Base-by-base conservation (phyloP, 2,888 invertebrate genomes). In the Onthophagus sagittarius region DNA sequence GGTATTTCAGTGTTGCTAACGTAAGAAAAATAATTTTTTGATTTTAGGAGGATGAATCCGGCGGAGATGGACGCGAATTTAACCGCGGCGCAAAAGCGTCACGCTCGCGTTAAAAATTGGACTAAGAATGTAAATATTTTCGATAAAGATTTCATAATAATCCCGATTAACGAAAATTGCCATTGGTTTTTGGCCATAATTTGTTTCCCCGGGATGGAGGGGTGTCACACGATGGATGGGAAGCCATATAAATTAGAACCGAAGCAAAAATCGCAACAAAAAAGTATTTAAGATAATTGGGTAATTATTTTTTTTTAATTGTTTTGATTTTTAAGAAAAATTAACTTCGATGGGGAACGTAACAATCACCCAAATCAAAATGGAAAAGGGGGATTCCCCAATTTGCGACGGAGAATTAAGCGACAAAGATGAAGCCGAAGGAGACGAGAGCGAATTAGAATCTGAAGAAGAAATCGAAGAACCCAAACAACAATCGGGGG, bases 111-210 rank as follows among this genome's bases (percentile, higher is more conserved):
- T 0, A 95, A 94, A 83, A 95, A 93, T 15, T 99, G 99, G 99
- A 99, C 99, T 0, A 96, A 97, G 83, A 93, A 94, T 86, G 95
- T 98, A 0, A 96, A 99, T 85, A 90, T 99, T 71, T 99, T 99
- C 86, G 92, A 94, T 69, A 99, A 98, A 88, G 98, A 99, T 85
- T 99, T 93, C 84, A 91, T 99, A 76, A 91, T 99, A 77, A 93
- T 99, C 84, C 99, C 99, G 77, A 97, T 99, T 72, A 98, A 99
- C 87, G 98, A 99, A 87, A 95, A 96, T 88, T 96, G 94, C 67
- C 99, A 99, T 87, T 99, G 99, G 99, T 98, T 96, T 86, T 89
- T 99, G 79, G 98, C 97, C 0, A 95, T 99, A 70, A 94, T 99
- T 73, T 99, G 98, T 84, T 98, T 93, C 84, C 98, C 99, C 65